Evolutionary conservation across 2,113 vertebrate species (phyloP).

Genomic region (Rhynchopsitta pachyrhyncha): DNA sequence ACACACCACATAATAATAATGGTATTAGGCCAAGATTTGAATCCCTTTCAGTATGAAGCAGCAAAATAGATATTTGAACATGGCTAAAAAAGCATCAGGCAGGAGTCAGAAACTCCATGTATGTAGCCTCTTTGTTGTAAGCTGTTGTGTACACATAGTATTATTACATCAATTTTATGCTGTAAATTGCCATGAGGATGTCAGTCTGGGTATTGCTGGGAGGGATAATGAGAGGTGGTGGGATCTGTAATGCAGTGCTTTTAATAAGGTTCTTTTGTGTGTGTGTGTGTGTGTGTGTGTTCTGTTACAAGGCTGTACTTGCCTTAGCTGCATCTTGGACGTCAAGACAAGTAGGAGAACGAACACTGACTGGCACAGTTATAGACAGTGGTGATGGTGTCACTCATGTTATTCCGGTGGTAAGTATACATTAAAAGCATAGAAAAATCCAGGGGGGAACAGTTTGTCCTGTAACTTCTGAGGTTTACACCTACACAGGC

Average conservation of each 20-base stretch:
- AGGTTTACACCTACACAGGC: neutral
- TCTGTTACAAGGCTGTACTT: conserved; percentile 86
- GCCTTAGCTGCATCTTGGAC: conserved; percentile 98
- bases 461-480: neutral
- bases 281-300: neutral
- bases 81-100: neutral
- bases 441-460: neutral
- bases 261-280: neutral
- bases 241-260: neutral
- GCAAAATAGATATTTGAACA: neutral
- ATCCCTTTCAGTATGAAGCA: neutral
- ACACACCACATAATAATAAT: neutral
- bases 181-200: neutral
- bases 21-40: neutral
- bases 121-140: neutral
- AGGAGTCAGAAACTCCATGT: neutral
- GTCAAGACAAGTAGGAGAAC: conserved; percentile 94
- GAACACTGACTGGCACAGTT: conserved; percentile 94
- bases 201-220: neutral
- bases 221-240: neutral
- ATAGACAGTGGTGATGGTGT: conserved; percentile 98
- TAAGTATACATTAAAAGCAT: conserved; percentile 67
- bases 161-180: neutral
- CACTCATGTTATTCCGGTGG: conserved; percentile 98
- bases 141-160: neutral